A percentile compares a stretch with the other conserved stretches of the same genome.
Conservation (phyloP, 1,140 invertebrate genomes). For the Plodia interpunctella region DNA sequence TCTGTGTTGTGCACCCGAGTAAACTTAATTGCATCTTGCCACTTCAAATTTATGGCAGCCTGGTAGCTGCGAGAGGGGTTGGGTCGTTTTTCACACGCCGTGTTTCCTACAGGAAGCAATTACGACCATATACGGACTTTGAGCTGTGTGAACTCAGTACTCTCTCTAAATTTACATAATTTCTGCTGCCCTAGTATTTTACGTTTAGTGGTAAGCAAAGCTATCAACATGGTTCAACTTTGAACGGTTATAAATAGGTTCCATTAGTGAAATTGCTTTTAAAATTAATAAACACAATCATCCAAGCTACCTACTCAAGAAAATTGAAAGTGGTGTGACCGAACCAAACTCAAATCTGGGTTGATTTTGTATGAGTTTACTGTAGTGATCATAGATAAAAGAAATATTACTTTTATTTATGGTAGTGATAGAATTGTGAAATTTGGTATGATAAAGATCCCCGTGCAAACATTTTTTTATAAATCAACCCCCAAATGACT, state of each 20-base stretch:
- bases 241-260: not conserved
- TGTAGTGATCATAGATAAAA: too few species aligned
- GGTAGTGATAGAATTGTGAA: too few species aligned
- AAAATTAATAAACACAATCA: too few species aligned
- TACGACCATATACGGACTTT: conserved; percentile 23
- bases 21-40: conserved; percentile 23
- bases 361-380: too few species aligned
- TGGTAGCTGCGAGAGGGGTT: conserved; percentile 22
- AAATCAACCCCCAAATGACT: too few species aligned
- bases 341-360: too few species aligned
- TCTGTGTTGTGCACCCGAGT: conserved; percentile 1
- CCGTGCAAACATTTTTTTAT: too few species aligned
- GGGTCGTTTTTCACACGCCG: conserved; percentile 28
- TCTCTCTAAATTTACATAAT: conserved; percentile 21
- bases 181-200: conserved; percentile 21
- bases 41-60: conserved; percentile 25
- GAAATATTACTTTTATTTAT: too few species aligned
- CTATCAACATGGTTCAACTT: not conserved
- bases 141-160: not conserved
- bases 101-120: conserved; percentile 30
- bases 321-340: too few species aligned
- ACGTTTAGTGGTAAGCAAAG: not conserved
- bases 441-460: too few species aligned
- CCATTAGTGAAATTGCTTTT: too few species aligned
- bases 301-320: too few species aligned